These are phyloP conservation scores for Rhabdophis nuchalis DNA, from an alignment of 2,797 vertebrate species.

Conservation along the genomic window DNA sequence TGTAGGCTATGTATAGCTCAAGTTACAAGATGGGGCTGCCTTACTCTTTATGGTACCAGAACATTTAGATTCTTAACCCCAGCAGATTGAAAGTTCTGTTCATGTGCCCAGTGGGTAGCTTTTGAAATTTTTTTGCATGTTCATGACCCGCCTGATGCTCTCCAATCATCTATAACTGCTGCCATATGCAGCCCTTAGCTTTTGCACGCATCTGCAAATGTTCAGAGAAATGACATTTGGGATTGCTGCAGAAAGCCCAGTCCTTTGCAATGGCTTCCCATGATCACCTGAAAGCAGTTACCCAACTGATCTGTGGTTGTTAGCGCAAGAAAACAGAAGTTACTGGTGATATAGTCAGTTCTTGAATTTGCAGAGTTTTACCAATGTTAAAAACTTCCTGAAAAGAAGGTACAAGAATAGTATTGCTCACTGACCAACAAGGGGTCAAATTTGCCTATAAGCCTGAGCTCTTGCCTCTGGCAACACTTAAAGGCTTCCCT, in stretches of 20 bases:
- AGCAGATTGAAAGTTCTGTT: background rate
- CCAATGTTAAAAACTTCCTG: conserved; percentile 11
- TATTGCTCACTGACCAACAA: conserved; percentile 19
- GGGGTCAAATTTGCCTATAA: conserved; percentile 23
- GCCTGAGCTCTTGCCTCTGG: conserved; percentile 41
- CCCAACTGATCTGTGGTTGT: too few relatives aligned
- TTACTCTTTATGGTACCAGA: background rate
- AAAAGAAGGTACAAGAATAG: conserved; percentile 20
- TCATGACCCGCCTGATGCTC: background rate
- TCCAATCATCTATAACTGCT: background rate
- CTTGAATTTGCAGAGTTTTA: background rate
- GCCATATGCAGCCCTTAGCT: background rate
- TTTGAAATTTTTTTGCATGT: background rate
- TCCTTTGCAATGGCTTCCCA: background rate
- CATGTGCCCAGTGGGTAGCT: background rate
- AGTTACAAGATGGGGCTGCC: background rate
- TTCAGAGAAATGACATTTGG: background rate
- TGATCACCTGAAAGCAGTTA: background rate
- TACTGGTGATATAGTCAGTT: background rate
- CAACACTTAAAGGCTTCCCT: conserved; percentile 36
- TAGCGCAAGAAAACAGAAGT: accelerated
- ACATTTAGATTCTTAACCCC: background rate
- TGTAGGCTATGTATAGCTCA: background rate
- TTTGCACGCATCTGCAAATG: background rate
- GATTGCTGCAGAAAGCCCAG: background rate